These are phyloP conservation scores for Synanthedon tipuliformis DNA, from an alignment of 2,888 invertebrate genomes.

Conservation along the genomic window DNA sequence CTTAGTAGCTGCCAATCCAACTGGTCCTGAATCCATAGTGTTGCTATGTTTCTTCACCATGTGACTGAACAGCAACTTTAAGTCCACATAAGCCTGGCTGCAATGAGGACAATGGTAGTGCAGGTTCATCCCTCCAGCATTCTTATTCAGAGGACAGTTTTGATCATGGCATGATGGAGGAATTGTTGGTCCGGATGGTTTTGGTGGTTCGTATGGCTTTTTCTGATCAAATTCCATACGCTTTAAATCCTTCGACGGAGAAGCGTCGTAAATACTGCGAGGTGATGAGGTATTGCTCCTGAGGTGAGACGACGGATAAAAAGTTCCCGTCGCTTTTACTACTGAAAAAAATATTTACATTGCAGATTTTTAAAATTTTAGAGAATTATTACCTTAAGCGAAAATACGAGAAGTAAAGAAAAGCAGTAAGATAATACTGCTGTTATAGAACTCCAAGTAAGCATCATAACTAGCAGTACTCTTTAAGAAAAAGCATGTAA, in stretches of 20 bases:
- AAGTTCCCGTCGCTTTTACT: slow-evolving; percentile 93
- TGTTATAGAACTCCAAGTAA: no score
- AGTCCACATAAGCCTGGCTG: slow-evolving; percentile 57
- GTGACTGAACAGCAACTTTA: slow-evolving; percentile 57
- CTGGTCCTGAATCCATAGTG: slow-evolving; percentile 44
- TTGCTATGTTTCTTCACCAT: slow-evolving; percentile 64
- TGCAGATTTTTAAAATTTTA: slow-evolving; percentile 2
- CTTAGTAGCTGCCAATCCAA: slow-evolving; percentile 64
- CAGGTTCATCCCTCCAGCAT: slow-evolving; percentile 56
- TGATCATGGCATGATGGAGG: slow-evolving; percentile 73
- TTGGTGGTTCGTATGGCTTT: slow-evolving; percentile 41
- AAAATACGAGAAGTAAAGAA: no score
- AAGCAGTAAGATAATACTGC: no score
- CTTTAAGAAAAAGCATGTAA: no score
- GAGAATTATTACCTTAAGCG: not conserved
- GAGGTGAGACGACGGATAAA: slow-evolving; percentile 83
- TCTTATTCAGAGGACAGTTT: slow-evolving; percentile 56
- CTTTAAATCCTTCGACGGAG: slow-evolving; percentile 64
- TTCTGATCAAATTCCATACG: slow-evolving; percentile 52
- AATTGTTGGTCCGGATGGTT: slow-evolving; percentile 50
- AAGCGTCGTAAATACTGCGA: slow-evolving; percentile 66
- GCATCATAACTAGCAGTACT: no score
- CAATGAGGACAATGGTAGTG: slow-evolving; percentile 64
- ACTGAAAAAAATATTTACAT: slow-evolving; percentile 72
- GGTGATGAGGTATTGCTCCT: slow-evolving; percentile 68